These are phyloP conservation scores for Drosophila putrida DNA, from an alignment of 2,888 invertebrate species.

Conservation along the genomic window DNA sequence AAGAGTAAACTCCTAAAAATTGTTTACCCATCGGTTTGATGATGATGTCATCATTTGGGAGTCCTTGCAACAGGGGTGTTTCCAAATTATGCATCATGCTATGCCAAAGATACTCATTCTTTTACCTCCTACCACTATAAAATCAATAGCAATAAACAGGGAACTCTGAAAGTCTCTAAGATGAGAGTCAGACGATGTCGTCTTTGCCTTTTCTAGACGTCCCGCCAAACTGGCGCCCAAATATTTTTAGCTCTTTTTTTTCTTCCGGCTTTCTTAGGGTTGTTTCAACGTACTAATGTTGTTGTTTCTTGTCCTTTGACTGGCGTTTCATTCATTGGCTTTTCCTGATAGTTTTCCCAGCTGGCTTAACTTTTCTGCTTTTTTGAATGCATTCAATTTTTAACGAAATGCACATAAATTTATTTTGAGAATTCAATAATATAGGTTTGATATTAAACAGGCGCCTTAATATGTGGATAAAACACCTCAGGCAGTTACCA, in stretches of 20 bases:
- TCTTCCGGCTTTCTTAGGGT: conserved; percentile 36
- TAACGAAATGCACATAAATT: neutral
- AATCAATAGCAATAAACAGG: conserved; percentile 75
- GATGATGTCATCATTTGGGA: conserved; percentile 65
- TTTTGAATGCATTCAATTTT: conserved; percentile 18
- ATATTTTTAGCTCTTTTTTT: conserved; percentile 56
- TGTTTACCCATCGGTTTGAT: conserved; percentile 56
- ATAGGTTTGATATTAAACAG: neutral
- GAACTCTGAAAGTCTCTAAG: conserved; percentile 37
- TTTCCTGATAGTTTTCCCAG: conserved; percentile 50
- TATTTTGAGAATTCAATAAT: conserved; percentile 1
- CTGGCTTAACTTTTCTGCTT: conserved; percentile 34
- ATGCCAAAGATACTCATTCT: conserved; percentile 26
- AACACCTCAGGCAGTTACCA: conserved; percentile 24
- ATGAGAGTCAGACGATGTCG: conserved; percentile 57
- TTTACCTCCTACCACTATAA: conserved; percentile 29
- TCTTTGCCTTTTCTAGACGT: conserved; percentile 51
- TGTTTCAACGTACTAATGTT: conserved; percentile 32
- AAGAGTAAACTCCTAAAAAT: conserved; percentile 40
- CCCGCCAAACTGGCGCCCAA: conserved; percentile 69
- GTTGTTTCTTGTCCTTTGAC: conserved; percentile 52
- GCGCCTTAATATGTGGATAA: conserved; percentile 27
- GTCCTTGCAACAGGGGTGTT: conserved; percentile 43
- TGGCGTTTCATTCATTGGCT: conserved; percentile 45
- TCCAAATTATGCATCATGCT: conserved; percentile 70